phyloP scores from a whole-genome alignment of 1,140 invertebrate genomes.

The Diorhabda sublineata region DNA sequence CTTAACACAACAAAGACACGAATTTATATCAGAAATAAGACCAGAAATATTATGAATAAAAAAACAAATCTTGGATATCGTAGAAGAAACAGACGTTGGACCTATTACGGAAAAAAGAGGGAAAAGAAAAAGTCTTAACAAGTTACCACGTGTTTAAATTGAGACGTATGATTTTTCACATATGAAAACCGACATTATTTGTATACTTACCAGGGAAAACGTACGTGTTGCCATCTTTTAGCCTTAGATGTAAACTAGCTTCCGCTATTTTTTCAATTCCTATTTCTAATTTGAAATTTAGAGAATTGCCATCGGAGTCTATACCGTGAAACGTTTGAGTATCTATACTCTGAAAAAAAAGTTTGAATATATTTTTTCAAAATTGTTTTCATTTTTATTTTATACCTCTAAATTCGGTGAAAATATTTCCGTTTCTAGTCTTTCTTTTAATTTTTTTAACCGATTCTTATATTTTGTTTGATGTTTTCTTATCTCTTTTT shows the following conservation, averaged over 20 bases:
- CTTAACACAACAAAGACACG: no score
- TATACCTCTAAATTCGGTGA: constrained; percentile 20
- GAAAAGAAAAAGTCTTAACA: no score
- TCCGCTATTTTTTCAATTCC: constrained; percentile 27
- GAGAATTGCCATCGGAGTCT: constrained; percentile 33
- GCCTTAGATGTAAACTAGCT: constrained; percentile 25
- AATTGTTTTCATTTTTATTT: background rate
- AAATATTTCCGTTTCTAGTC: constrained; percentile 16
- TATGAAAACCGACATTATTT: no score
- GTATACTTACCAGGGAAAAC: constrained; percentile 30
- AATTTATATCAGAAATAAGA: no score
- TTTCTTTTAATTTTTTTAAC: constrained; percentile 9
- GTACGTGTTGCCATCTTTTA: constrained; percentile 29
- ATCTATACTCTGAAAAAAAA: constrained; percentile 24
- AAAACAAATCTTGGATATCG: no score
- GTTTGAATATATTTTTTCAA: constrained; percentile 3
- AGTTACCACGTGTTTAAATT: no score
- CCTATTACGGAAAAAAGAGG: no score
- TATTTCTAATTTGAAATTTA: constrained; percentile 28
- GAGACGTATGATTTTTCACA: no score
- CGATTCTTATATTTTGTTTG: constrained; percentile 17
- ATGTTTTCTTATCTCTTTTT: constrained; percentile 20
- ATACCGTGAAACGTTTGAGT: constrained; percentile 26
- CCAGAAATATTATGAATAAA: no score
- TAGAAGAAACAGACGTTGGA: no score